These are phyloP conservation scores for Amphibalanus amphitrite DNA, from an alignment of 1,140 invertebrate species.

Conservation along the genomic window DNA sequence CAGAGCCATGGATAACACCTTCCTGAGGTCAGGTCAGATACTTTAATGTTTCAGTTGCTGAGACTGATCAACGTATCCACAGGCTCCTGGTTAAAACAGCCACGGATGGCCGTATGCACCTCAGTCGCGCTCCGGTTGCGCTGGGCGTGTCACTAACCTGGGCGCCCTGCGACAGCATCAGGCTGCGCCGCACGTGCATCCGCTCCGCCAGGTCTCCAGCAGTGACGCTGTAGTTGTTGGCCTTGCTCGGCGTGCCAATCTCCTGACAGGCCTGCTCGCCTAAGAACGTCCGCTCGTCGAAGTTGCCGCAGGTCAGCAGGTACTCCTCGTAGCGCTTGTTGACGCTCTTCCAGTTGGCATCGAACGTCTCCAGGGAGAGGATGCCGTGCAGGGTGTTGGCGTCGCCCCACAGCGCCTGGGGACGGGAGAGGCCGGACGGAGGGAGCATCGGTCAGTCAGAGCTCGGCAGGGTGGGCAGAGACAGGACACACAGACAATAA, in stretches of 20 bases:
- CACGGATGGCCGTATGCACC: too few species aligned
- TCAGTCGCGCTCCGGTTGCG: slow-evolving; percentile 82
- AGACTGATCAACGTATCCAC: too few species aligned
- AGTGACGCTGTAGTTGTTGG: slow-evolving; percentile 9
- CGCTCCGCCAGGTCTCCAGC: slow-evolving; percentile 26
- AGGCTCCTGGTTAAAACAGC: too few species aligned
- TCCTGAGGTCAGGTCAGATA: too few species aligned
- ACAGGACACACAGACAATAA: not conserved
- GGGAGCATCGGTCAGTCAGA: slow-evolving; percentile 38
- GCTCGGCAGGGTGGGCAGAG: not conserved
- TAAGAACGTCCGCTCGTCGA: slow-evolving; percentile 86
- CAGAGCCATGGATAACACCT: too few species aligned
- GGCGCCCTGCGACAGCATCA: slow-evolving; percentile 17
- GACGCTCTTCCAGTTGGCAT: slow-evolving; percentile 61
- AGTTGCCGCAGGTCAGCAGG: slow-evolving; percentile 77
- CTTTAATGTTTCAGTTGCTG: too few species aligned
- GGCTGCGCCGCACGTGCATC: slow-evolving; percentile 5
- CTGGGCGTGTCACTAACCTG: slow-evolving; percentile 41
- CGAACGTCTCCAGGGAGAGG: too few species aligned
- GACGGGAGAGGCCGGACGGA: slow-evolving; percentile 25
- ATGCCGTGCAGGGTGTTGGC: slow-evolving; percentile 29
- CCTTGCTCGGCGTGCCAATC: slow-evolving; percentile 44
- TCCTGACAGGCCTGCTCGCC: slow-evolving; percentile 47
- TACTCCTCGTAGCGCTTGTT: slow-evolving; percentile 80
- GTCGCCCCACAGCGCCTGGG: not conserved